Conservation (phyloP, 1,140 invertebrate species). For the Metopolophium dirhodum region DNA sequence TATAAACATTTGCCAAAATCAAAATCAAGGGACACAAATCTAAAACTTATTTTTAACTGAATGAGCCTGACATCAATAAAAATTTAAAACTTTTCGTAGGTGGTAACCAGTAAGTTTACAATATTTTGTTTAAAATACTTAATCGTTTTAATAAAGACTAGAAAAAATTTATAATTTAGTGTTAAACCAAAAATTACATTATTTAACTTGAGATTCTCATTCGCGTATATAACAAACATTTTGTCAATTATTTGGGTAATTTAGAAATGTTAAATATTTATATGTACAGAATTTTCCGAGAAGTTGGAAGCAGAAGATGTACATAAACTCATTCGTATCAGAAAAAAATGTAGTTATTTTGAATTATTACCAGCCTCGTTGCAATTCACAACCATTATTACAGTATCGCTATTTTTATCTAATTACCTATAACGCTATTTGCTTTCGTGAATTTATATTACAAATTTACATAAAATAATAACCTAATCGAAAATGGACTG, state of each 20-base stretch:
- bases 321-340: background rate
- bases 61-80: background rate
- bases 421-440: background rate
- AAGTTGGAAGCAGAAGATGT: too few species aligned
- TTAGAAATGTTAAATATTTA: too few species aligned
- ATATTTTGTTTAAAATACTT: background rate
- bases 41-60: background rate
- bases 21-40: background rate
- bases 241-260: too few species aligned
- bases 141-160: too few species aligned
- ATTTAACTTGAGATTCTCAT: background rate
- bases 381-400: background rate
- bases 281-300: too few species aligned
- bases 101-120: background rate
- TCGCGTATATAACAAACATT: background rate
- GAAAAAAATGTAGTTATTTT: background rate
- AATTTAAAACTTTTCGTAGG: background rate
- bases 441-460: background rate
- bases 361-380: background rate
- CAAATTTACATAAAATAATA: conserved; percentile 5
- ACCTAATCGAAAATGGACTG: background rate
- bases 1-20: background rate
- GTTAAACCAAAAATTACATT: background rate
- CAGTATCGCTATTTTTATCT: background rate
- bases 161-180: too few species aligned